These are phyloP conservation scores for Alectoris magna DNA, from an alignment of 2,797 vertebrate species.

Conservation along the genomic window DNA sequence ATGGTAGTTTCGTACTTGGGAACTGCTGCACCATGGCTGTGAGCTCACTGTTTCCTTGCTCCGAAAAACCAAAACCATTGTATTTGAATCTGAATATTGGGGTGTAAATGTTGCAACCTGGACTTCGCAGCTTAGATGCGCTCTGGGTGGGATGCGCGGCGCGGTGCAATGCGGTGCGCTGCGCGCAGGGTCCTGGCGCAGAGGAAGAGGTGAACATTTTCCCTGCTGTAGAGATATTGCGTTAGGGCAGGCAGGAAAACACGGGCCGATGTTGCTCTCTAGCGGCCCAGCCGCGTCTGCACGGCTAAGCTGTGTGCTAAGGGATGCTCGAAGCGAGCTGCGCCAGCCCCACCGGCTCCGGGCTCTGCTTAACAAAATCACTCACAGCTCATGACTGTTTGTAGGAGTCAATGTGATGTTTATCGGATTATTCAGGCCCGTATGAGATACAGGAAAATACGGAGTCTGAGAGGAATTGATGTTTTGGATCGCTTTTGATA, in stretches of 20 bases:
- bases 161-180: too few relatives aligned
- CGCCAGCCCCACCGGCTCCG: neutral
- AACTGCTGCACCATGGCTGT: neutral
- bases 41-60: neutral
- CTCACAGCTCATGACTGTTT: neutral
- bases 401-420: neutral
- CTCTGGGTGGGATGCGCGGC: too few relatives aligned
- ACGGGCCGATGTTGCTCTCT: constrained; percentile 49
- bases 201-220: neutral
- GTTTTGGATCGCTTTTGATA: neutral
- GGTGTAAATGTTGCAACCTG: neutral
- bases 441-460: neutral
- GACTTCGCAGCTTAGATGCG: neutral
- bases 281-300: constrained; percentile 23
- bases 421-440: neutral
- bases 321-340: neutral
- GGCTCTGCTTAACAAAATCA: neutral
- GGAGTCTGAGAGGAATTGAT: neutral
- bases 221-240: neutral
- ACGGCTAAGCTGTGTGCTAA: neutral
- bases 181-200: neutral
- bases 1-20: neutral
- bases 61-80: neutral
- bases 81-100: neutral
- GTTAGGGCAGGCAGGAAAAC: neutral